phyloP scores from a whole-genome alignment of 2,797 vertebrate species.

The Channallabes apus region DNA sequence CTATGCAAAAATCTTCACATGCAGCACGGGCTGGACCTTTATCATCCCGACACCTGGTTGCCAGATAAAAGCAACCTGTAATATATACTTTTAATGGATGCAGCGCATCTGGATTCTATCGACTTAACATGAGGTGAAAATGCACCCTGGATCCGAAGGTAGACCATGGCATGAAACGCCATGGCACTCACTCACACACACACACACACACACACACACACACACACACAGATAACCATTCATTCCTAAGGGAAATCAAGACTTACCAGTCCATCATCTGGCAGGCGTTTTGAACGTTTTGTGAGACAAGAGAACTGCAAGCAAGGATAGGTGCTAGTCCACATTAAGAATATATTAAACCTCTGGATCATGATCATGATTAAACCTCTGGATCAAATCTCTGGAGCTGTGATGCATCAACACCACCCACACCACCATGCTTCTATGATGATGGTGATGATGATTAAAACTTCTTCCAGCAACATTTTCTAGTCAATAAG shows the following conservation, averaged over 20 bases:
- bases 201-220: no score
- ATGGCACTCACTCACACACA: background rate
- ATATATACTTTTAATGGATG: background rate
- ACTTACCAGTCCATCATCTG: background rate
- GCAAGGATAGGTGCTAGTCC: background rate
- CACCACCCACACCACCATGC: background rate
- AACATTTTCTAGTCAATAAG: background rate
- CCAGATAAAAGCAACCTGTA: background rate
- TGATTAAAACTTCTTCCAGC: no score
- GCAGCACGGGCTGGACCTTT: background rate
- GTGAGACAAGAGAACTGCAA: background rate
- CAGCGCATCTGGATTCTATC: background rate
- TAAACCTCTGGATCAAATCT: background rate
- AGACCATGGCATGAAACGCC: background rate
- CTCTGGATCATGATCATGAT: background rate
- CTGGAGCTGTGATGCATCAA: background rate
- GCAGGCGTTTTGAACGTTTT: background rate
- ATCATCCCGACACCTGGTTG: conserved; percentile 20
- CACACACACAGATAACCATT: background rate
- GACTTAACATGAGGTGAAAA: background rate
- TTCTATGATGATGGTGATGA: background rate
- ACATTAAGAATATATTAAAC: background rate
- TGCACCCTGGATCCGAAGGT: background rate
- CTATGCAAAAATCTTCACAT: conserved; percentile 50
- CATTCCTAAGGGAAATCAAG: background rate